Percentiles rank a stretch among this genome's conserved stretches.
Conservation (phyloP, 1,140 invertebrate genomes). For the Muscidifurax raptorellus region DNA sequence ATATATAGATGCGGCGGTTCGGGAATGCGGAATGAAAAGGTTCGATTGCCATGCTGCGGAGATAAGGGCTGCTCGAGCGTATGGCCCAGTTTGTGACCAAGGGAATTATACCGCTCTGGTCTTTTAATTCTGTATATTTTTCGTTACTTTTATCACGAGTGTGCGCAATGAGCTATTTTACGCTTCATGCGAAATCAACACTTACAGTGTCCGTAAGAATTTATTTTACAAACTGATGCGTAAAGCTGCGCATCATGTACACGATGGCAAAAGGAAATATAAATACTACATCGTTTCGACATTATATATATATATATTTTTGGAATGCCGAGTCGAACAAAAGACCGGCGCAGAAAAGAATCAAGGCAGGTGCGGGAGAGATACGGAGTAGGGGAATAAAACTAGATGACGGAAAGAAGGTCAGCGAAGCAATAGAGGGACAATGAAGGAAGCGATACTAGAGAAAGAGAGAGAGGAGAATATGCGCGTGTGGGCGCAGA, state of each 20-base stretch:
- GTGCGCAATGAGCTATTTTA: too few relatives aligned
- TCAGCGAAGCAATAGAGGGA: conserved; percentile 26
- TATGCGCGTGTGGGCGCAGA: not conserved
- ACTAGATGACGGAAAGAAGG: conserved; percentile 31
- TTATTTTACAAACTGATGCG: too few relatives aligned
- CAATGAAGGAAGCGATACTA: conserved; percentile 15
- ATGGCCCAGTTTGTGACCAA: too few relatives aligned
- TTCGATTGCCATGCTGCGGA: not conserved
- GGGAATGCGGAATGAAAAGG: not conserved
- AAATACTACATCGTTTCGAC: too few relatives aligned
- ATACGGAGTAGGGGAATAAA: not conserved
- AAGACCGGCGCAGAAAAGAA: not conserved
- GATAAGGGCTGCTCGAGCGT: not conserved
- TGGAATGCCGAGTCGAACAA: not conserved
- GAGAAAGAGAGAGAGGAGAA: not conserved
- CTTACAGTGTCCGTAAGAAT: too few relatives aligned
- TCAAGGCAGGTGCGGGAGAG: too few relatives aligned
- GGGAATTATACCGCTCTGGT: too few relatives aligned
- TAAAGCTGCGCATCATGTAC: too few relatives aligned
- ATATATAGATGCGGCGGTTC: not conserved
- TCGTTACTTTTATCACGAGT: too few relatives aligned
- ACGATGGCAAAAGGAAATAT: too few relatives aligned
- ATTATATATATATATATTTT: not conserved
- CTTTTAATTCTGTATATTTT: too few relatives aligned
- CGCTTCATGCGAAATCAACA: too few relatives aligned